Evolutionary conservation across 2,797 vertebrate genomes (phyloP), one percentile per base, ranked within the genome.

Genomic region (Caiman crocodilus): DNA sequence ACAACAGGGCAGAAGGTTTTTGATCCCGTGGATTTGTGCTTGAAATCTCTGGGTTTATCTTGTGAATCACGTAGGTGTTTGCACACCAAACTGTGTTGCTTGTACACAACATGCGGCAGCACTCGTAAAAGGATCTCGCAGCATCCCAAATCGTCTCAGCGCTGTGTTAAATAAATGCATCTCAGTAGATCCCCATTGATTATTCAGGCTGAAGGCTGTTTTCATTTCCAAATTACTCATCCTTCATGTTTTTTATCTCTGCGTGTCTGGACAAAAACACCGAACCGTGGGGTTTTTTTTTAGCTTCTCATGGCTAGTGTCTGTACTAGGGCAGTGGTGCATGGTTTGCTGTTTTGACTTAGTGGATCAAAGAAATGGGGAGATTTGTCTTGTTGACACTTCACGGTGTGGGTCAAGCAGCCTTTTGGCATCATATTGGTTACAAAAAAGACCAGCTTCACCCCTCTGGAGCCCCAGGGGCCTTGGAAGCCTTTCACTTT

Each of bases 161-260:
- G 42, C 17, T 59, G 87, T 82, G 63, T 82, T 95, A 90, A 94
- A 95, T 93, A 89, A 90, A 88, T 82, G 82, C 87, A 91, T 93
- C 89, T 84, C 85, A 82, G 76, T 84, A 86, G 80, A 93, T 91
- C 1, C 35, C 91, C 87, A 91, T 95, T 1, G 9, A 94, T 81
- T 83, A 65, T 89, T 87, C 79, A 87, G 88, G 91, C 77, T 82
- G 26, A 6, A 1, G 30, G 42, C 42, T 25, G 30, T 69, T 32
- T 69, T 67, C 32, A 20, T 30, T 69, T 73, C 50, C 23, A 50
- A 10, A 50, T 50, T 50, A 50, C 42, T 50, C 42, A 50, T 10
- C 42, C 42, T 50, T 50, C 42, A 50, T 50, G 42, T 73, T 73
- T 50, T 73, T 73, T 21, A 73, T 13, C 69, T 73, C 23, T 50